Percentiles rank a stretch among this genome's conserved stretches.
Evolutionary conservation across 2,797 vertebrate species (phyloP).

Genomic region (Tragopan temminckii): DNA sequence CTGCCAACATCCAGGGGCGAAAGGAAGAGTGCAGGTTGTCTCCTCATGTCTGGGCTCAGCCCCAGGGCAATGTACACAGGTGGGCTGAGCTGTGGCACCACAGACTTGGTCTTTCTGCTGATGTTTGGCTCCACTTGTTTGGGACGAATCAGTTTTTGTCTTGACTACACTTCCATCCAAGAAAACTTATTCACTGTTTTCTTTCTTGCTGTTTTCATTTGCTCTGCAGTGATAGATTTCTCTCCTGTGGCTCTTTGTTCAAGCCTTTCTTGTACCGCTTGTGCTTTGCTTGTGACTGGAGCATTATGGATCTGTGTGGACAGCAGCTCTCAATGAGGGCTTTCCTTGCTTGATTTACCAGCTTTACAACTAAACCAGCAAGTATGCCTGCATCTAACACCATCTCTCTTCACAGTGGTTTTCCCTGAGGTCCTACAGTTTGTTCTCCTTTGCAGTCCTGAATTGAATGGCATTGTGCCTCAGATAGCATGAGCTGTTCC

Average conservation of each 20-base stretch:
- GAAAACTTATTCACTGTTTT: not conserved
- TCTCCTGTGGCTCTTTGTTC: not conserved
- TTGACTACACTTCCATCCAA: not conserved
- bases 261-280: not conserved
- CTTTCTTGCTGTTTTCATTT: not conserved
- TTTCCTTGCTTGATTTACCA: not conserved
- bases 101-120: not conserved
- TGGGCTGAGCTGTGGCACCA: not conserved
- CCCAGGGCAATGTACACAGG: rapidly evolving
- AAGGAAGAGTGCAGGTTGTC: not conserved
- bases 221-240: not conserved
- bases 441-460: slow-evolving; percentile 5
- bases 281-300: not conserved
- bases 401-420: not conserved
- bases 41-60: not conserved
- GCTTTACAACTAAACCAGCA: not conserved
- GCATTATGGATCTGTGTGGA: not conserved
- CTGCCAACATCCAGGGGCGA: not conserved
- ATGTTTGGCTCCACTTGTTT: not conserved
- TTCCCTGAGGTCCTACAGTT: not conserved
- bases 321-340: not conserved
- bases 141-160: not conserved
- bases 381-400: not conserved
- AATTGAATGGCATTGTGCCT: not conserved
- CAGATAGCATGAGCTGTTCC: not conserved